Evolutionary conservation across 2,888 invertebrate genomes (phyloP).

Genomic region (Dolichomitus sp.): DNA sequence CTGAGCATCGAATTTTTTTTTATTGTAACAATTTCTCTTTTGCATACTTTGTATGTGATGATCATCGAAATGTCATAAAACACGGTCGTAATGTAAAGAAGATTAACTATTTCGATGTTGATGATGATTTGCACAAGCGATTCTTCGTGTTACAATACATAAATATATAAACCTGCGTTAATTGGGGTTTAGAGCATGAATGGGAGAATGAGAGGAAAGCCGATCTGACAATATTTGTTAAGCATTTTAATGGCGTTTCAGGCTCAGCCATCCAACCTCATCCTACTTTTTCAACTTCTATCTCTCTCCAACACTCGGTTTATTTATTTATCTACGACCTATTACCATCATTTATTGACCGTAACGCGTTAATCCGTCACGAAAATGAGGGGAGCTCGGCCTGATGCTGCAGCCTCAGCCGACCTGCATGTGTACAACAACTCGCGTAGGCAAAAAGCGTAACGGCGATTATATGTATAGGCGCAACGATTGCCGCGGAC

Average conservation of each 20-base stretch:
- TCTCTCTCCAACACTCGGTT: constrained; percentile 49
- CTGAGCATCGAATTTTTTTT: too few species aligned
- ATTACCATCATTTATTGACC: constrained; percentile 66
- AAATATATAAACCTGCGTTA: constrained; percentile 10
- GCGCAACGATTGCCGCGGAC: constrained; percentile 20
- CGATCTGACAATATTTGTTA: constrained; percentile 48
- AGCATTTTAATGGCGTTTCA: constrained; percentile 56
- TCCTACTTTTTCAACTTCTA: constrained; percentile 13
- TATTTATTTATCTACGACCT: constrained; percentile 66
- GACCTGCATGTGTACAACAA: constrained; percentile 11
- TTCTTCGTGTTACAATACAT: not conserved
- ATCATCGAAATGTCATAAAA: not conserved
- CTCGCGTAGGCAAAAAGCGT: constrained; percentile 52
- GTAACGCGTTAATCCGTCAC: constrained; percentile 68
- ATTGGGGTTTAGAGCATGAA: not conserved
- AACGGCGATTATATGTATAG: constrained; percentile 38
- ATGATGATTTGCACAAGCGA: constrained; percentile 18
- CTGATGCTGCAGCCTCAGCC: constrained; percentile 32
- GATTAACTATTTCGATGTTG: not conserved
- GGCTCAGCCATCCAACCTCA: constrained; percentile 7
- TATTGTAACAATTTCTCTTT: too few species aligned
- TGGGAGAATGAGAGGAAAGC: not conserved
- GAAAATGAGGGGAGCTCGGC: constrained; percentile 54
- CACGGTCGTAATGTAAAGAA: not conserved
- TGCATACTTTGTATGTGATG: too few species aligned